Percentiles rank a stretch among this genome's conserved stretches.
These are phyloP conservation scores for Halcyon leucocephala DNA, from an alignment of 2,797 vertebrate genomes.

Conservation along the genomic window DNA sequence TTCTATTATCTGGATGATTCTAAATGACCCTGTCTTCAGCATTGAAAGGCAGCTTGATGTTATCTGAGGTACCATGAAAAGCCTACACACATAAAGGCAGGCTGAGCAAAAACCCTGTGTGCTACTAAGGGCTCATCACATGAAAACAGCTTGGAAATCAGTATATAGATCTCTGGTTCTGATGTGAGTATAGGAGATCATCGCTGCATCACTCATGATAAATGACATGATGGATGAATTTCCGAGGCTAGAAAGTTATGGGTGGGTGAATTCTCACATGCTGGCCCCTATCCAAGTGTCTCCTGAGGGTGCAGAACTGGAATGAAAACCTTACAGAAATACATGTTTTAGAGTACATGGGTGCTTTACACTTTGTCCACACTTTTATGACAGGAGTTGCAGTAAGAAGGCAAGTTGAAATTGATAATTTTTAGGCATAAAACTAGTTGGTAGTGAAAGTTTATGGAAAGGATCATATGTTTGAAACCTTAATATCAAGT, in stretches of 20 bases:
- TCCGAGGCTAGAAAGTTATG: background rate
- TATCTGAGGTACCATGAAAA: slow-evolving; percentile 11
- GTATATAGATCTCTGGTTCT: background rate
- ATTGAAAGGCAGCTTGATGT: slow-evolving; percentile 31
- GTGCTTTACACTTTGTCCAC: background rate
- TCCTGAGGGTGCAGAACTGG: background rate
- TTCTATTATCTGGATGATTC: slow-evolving; percentile 49
- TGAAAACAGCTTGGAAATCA: slow-evolving; percentile 14
- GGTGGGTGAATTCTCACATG: background rate
- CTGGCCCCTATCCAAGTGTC: background rate
- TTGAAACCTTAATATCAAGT: background rate
- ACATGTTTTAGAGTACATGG: background rate
- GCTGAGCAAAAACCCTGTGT: background rate
- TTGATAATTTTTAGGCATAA: background rate
- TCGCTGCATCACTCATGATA: background rate
- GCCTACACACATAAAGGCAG: background rate
- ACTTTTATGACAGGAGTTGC: background rate
- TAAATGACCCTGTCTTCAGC: slow-evolving; percentile 17
- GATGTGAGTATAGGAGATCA: background rate
- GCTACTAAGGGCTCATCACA: background rate
- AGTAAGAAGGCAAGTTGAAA: background rate
- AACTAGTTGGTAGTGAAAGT: background rate
- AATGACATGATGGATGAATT: background rate
- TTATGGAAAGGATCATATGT: background rate
- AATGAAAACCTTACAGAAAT: background rate